Percentiles rank a stretch among this genome's conserved stretches.
These are phyloP conservation scores for Pachyrhynchus sulphureomaculatus DNA, from an alignment of 1,140 invertebrate genomes.

Conservation along the genomic window DNA sequence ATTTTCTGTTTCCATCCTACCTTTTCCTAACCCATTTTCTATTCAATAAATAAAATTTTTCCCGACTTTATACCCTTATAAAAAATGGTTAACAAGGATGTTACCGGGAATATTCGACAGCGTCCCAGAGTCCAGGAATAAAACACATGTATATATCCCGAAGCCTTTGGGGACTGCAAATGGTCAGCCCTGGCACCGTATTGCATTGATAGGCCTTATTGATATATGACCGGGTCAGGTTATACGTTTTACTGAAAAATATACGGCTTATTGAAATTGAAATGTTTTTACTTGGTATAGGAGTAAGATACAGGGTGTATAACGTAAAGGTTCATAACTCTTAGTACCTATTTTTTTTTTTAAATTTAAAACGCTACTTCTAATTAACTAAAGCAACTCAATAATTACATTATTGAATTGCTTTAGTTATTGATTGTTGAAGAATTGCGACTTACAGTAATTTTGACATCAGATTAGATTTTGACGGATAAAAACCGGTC, in stretches of 20 bases:
- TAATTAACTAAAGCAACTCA: too few relatives aligned
- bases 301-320: too few relatives aligned
- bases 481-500: too few relatives aligned
- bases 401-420: too few relatives aligned
- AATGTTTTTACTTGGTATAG: not conserved
- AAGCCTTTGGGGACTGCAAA: conserved; percentile 19
- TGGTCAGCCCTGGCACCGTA: conserved; percentile 19
- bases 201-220: conserved; percentile 29
- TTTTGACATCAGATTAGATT: too few relatives aligned
- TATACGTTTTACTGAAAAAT: conserved; percentile 19
- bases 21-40: not conserved
- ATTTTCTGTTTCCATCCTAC: too few relatives aligned
- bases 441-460: too few relatives aligned
- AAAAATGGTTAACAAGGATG: conserved; percentile 7
- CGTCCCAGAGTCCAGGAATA: conserved; percentile 7
- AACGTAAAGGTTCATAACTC: too few relatives aligned
- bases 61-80: not conserved
- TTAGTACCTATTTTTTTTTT: too few relatives aligned
- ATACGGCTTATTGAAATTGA: conserved; percentile 27
- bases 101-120: conserved; percentile 6
- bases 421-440: too few relatives aligned
- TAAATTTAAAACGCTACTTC: too few relatives aligned
- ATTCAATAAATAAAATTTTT: not conserved
- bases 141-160: conserved; percentile 21
- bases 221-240: conserved; percentile 21